Evolutionary conservation across 2,888 invertebrate genomes (phyloP).

Genomic region (Pheosia gnoma): DNA sequence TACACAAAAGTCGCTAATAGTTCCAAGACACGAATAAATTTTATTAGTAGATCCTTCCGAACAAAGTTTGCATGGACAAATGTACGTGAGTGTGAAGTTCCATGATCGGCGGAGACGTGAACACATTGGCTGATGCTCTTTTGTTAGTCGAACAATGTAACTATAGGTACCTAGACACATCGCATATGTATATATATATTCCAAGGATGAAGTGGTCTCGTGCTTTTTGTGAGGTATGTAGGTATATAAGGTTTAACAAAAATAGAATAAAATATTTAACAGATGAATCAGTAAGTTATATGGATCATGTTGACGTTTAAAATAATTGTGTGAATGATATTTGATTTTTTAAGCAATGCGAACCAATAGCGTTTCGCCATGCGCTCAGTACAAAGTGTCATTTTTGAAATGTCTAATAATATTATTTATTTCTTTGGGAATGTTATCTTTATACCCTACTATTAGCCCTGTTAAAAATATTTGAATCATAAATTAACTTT

Average conservation of each 20-base stretch:
- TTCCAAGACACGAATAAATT: conserved; percentile 42
- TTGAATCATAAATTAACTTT: background rate
- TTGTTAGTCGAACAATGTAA: conserved; percentile 29
- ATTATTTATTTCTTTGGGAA: too few relatives aligned
- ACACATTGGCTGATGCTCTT: conserved; percentile 40
- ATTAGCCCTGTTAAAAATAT: too few relatives aligned
- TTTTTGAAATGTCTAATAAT: too few relatives aligned
- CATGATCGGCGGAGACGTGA: conserved; percentile 41
- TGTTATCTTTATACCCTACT: too few relatives aligned
- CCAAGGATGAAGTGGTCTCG: too few relatives aligned
- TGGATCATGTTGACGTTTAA: background rate
- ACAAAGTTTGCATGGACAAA: conserved; percentile 41
- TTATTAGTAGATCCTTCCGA: conserved; percentile 31
- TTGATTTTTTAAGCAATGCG: too few relatives aligned
- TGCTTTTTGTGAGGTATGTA: background rate
- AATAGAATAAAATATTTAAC: too few relatives aligned
- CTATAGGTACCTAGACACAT: background rate
- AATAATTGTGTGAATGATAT: too few relatives aligned
- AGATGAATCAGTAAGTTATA: too few relatives aligned
- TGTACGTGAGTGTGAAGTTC: conserved; percentile 53
- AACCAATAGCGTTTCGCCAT: too few relatives aligned
- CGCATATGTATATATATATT: background rate
- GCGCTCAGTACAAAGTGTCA: too few relatives aligned
- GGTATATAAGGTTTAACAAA: background rate
- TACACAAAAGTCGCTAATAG: conserved; percentile 41